Evolutionary conservation across 2,797 vertebrate genomes (phyloP).

Genomic region (Pseudochirops corinnae): DNA sequence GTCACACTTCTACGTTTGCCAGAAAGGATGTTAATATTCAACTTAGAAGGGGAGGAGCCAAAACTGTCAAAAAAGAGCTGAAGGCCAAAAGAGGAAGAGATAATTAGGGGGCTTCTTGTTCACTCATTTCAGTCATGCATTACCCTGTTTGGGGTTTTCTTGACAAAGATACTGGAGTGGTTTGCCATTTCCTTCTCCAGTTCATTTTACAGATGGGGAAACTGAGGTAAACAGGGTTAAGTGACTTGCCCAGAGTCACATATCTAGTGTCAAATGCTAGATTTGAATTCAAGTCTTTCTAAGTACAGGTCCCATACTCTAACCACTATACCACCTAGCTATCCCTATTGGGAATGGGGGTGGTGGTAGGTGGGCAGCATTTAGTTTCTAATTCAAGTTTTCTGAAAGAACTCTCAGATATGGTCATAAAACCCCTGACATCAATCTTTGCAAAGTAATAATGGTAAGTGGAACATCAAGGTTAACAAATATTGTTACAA

Average conservation of each 20-base stretch:
- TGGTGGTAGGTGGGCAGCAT: too few relatives aligned
- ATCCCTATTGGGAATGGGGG: too few relatives aligned
- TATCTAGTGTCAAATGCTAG: background rate
- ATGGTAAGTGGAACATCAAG: background rate
- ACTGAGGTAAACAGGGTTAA: background rate
- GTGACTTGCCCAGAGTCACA: background rate
- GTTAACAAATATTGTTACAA: background rate
- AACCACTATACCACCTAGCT: background rate
- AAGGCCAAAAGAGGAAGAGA: background rate
- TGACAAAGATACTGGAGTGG: background rate
- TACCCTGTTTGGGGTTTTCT: background rate
- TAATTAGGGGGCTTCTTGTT: background rate
- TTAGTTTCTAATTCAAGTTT: background rate
- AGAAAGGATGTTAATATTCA: background rate
- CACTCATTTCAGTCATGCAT: background rate
- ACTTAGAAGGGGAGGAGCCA: background rate
- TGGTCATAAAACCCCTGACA: background rate
- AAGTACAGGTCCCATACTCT: background rate
- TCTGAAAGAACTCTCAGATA: background rate
- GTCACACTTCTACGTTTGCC: background rate
- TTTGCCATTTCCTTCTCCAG: background rate
- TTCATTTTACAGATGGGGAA: background rate
- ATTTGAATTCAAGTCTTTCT: background rate
- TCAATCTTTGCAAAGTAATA: background rate
- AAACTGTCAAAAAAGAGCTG: background rate